Evolutionary conservation across 2,888 invertebrate species (phyloP).

Genomic region (Linnaemya tessellans): DNA sequence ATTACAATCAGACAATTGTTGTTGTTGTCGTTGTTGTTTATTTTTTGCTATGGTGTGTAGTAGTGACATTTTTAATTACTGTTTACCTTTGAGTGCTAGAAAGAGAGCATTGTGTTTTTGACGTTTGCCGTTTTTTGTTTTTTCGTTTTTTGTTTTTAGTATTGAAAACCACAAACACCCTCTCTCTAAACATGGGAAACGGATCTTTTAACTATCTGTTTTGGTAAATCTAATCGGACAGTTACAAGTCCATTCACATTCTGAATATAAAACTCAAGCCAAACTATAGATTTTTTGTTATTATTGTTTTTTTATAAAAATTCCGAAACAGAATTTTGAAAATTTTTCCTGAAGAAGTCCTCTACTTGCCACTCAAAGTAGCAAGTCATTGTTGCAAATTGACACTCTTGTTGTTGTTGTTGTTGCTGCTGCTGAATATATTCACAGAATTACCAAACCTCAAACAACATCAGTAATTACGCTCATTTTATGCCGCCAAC

Average conservation of each 20-base stretch:
- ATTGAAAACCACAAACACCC: conserved; percentile 46
- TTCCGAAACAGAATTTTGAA: background rate
- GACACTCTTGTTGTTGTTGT: background rate
- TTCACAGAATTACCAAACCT: background rate
- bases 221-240: conserved; percentile 7
- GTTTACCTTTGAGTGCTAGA: conserved; percentile 71
- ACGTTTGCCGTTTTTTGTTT: background rate
- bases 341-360: background rate
- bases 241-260: conserved; percentile 3
- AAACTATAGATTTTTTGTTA: background rate
- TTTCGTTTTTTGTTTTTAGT: background rate
- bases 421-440: conserved; percentile 12
- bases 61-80: conserved; percentile 81
- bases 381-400: background rate
- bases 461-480: background rate
- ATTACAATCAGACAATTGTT: conserved; percentile 58
- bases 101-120: conserved; percentile 64
- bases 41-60: conserved; percentile 72
- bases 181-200: conserved; percentile 30
- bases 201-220: background rate
- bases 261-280: too few relatives aligned
- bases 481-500: conserved; percentile 56
- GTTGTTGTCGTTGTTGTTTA: background rate
- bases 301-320: background rate
- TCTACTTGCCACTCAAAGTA: background rate